Evolutionary conservation across 2,888 invertebrate genomes (phyloP), one percentile per base, ranked within the genome.

Genomic region (Nemurella pictetii): DNA sequence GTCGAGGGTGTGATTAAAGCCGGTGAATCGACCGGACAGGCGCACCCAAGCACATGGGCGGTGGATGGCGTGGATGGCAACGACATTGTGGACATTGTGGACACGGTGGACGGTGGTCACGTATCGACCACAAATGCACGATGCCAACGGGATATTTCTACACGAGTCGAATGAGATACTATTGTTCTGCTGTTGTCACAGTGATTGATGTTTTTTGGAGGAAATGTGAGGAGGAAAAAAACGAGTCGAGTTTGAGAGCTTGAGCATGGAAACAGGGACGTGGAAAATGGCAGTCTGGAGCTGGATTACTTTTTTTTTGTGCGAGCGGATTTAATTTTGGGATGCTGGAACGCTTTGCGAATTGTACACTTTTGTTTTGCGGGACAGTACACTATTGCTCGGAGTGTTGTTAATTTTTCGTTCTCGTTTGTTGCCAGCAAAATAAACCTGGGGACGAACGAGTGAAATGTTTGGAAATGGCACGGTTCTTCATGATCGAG

Each of bases 1-100:
- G 82, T 77, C 75, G 84, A 77, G 86, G 84, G 83, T 83, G 85
- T 85, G 84, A 85, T 83, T 85, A 85, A 85, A 55, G 85, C 83
- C 55, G 81, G 84, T 85, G 35, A 55, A 78, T 84, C 26, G 26
- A 77, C 12, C 26, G 77, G 28, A n/a, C 77, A 26, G 27, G 27
- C 27, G 78, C 78, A 20, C 78, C 78, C 78, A 20, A 20, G 78
- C 30, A 28, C 20, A 55, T 20, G 55, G 55, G 55, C 55, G 55
- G 1, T 55, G 55, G 55, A 15, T 9, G 32, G n/a, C n/a, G n/a
- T n/a, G n/a, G n/a, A n/a, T n/a, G n/a, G n/a, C n/a, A n/a, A n/a
- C n/a, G n/a, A n/a, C n/a, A n/a, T n/a, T n/a, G n/a, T n/a, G n/a
- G n/a, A n/a, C n/a, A n/a, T n/a, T 32, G 32, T 2, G 55, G 55